Conservation (phyloP, 2,113 vertebrate species). For the Engystomops pustulosus region DNA sequence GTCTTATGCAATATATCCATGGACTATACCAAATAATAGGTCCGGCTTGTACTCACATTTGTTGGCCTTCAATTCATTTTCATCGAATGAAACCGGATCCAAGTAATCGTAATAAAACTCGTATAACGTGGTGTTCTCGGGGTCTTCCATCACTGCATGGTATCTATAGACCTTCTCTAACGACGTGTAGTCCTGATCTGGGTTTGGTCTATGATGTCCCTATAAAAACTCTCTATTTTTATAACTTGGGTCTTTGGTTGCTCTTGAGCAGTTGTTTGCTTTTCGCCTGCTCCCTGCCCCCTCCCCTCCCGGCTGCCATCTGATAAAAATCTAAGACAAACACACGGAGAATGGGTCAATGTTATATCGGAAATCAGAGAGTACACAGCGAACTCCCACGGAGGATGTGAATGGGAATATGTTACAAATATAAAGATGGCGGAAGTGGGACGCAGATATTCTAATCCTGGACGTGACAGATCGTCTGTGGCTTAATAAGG, state of each 20-base stretch:
- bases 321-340: not conserved
- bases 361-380: slow-evolving; percentile 21
- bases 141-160: slow-evolving; percentile 64
- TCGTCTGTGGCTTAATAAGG: not conserved
- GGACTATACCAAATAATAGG: too few species aligned
- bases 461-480: not conserved
- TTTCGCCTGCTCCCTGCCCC: not conserved
- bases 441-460: not conserved
- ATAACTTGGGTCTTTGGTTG: not conserved
- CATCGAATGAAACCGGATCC: slow-evolving; percentile 84
- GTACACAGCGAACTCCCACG: not conserved
- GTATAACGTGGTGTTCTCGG: slow-evolving; percentile 70
- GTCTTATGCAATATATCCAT: too few species aligned
- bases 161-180: not conserved
- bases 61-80: slow-evolving; percentile 81
- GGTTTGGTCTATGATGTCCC: not conserved
- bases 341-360: slow-evolving; percentile 15
- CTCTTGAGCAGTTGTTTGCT: slow-evolving; percentile 1
- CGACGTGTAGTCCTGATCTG: not conserved
- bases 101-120: slow-evolving; percentile 91
- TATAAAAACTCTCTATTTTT: not conserved
- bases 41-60: slow-evolving; percentile 87
- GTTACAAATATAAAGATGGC: not conserved
- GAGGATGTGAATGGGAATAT: slow-evolving; percentile 11
- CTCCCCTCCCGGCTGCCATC: not conserved